Conservation (phyloP, 2,797 vertebrate genomes). For the Clarias laeviceps region DNA sequence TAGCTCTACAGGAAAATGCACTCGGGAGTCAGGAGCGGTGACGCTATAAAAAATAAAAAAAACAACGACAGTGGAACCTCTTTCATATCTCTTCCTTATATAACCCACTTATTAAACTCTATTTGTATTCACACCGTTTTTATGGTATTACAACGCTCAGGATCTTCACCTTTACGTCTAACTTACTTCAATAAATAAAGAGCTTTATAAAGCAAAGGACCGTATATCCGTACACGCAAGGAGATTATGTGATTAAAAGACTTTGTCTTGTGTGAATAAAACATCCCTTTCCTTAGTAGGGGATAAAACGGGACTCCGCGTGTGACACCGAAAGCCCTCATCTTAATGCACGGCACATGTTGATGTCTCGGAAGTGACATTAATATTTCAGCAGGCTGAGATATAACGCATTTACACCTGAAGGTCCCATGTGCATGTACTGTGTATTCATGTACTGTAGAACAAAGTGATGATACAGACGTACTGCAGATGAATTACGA, state of each 20-base stretch:
- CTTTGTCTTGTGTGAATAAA: slow-evolving; percentile 5
- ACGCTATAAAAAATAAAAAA: background rate
- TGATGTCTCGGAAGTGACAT: slow-evolving; percentile 65
- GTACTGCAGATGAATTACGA: background rate
- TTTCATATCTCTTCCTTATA: background rate
- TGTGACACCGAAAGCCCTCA: slow-evolving; percentile 5
- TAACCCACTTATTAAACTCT: background rate
- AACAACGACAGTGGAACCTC: no score
- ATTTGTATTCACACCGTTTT: slow-evolving; percentile 1
- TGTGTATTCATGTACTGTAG: slow-evolving; percentile 3
- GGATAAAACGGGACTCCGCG: background rate
- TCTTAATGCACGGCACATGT: slow-evolving; percentile 53
- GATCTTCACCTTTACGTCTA: background rate
- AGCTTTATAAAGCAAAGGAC: background rate
- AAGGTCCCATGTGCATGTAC: slow-evolving; percentile 15
- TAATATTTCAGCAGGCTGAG: slow-evolving; percentile 71
- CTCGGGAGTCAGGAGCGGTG: background rate
- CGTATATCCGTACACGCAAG: background rate
- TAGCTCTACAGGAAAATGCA: background rate
- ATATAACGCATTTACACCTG: slow-evolving; percentile 64
- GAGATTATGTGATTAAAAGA: background rate
- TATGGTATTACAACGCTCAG: background rate
- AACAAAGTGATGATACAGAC: background rate
- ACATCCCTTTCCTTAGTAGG: background rate
- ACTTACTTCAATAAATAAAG: background rate